Evolutionary conservation across 2,888 invertebrate species (phyloP), one percentile per base, ranked within the genome.

Genomic region (Onchidella celtica): DNA sequence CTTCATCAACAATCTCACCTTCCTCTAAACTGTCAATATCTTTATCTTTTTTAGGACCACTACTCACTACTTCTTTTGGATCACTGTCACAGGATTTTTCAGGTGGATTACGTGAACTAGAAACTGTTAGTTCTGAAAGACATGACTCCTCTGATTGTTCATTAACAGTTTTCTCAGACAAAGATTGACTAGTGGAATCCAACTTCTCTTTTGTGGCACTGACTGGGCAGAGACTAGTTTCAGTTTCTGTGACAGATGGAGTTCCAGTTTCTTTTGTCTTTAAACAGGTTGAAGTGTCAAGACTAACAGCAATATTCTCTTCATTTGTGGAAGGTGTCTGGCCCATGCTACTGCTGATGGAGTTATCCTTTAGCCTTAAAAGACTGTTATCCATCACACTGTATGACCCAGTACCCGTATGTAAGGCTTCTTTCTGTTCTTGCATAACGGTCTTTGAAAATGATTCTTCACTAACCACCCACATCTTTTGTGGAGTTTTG

Each of bases 401-500:
- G 59, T 38, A 81, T 3, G 70, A 63, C 27, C 47, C 66, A 2
- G 36, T 79, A 0, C 81, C 81, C 6, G 76, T 81, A 36, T 81
- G 81, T 17, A 81, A 36, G 17, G 69, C 81, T 55, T 75, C 69
- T 27, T 72, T 29, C 27, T 65, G 77, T 17, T 57, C 66, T 29
- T 66, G 34, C 27, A 61, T 4, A 0, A 61, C 55, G 27, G 32
- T 40, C 29, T 66, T 73, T 38, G 57, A 36, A 63, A 69, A 76
- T 34, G 69, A 73, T 11, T 76, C 76, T 27, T 79, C 47, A 1
- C 68, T n/a, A 11, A 72, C 68, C 6, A 77, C 47, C 80, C 80
- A 66, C 17, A 65, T 36, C 0, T 94, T 94, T n/a, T 47, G 70
- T 80, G 47, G 76, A 38, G 70, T 47, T 57, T 81, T 21, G 32